A percentile compares a stretch with the other conserved stretches of the same genome.
phyloP scores from a whole-genome alignment of 1,140 invertebrate genomes.

The Saccostrea cuccullata region DNA sequence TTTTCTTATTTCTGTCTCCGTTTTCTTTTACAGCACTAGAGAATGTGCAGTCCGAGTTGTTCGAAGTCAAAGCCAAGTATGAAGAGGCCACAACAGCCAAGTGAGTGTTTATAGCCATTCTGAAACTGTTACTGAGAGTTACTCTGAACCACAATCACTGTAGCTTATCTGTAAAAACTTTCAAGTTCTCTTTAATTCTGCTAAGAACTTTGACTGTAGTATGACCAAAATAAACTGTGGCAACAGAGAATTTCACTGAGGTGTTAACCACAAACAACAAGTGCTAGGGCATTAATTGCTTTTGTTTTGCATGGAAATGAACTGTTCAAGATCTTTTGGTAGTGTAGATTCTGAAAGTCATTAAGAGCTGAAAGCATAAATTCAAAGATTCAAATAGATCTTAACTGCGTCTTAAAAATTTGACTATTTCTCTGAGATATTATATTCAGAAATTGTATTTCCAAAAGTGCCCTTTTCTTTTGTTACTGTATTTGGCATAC shows the following conservation, averaged over 20 bases:
- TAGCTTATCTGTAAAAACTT: background rate
- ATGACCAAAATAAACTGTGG: background rate
- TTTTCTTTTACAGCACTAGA: constrained; percentile 73
- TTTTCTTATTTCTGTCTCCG: constrained; percentile 47
- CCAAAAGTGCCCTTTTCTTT: background rate
- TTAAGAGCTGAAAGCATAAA: background rate
- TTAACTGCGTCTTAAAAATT: background rate
- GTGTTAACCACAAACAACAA: constrained; percentile 6
- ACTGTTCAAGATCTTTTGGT: background rate
- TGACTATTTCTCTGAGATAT: background rate
- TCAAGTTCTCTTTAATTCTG: background rate
- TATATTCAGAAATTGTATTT: background rate
- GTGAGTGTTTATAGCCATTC: constrained; percentile 71
- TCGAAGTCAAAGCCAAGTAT: constrained; percentile 80
- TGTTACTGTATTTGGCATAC: too few relatives aligned
- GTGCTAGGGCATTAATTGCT: background rate
- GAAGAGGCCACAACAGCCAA: constrained; percentile 80
- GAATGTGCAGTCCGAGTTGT: constrained; percentile 79
- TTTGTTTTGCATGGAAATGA: background rate
- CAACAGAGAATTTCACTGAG: background rate
- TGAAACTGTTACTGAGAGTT: too few relatives aligned
- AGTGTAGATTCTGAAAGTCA: background rate
- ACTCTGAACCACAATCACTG: background rate
- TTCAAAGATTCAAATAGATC: background rate
- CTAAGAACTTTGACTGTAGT: background rate